Base-by-base conservation (phyloP, 2,888 invertebrate genomes). In the Cerceris ruficornis region DNA sequence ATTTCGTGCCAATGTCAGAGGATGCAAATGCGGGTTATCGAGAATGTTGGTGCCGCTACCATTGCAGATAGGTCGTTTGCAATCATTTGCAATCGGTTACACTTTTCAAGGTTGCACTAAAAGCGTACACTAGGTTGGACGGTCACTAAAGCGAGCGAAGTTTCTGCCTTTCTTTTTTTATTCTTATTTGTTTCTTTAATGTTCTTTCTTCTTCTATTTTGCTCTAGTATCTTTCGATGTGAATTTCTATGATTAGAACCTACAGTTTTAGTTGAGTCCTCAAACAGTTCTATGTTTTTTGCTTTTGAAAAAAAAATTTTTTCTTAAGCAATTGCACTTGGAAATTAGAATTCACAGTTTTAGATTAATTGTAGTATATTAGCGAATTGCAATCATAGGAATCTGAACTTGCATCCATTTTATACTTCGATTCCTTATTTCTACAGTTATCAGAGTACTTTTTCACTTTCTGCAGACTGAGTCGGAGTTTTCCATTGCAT, bases 11-110 rank as follows among this genome's bases (percentile, higher is more conserved):
- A 75, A 73, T 72, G 70, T 55, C 68, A 46, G 7, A 9, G n/a
- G 61, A 80, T 77, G 70, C 43, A 81, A 77, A 80, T 59, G 14
- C 49, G 66, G 69, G 61, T 77, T 74, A 64, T 65, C 69, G 65
- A 57, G 55, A 11, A 39, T n/a, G 57, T 41, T 52, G 28, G 7
- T 7, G 13, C 57, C 72, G 74, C 49, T 64, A 74, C 72, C 59
- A 75, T 75, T 69, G 59, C 54, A 66, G 58, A 80, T 65, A 15
- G 46, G 43, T 62, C 41, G 49, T 15, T 43, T 28, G 49, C 14
- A 41, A 54, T 67, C 6, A 39, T 9, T 41, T 15, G 49, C 7
- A 28, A 28, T 2, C 28, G 4, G 8, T 39, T 17, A 17, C 50
- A 62, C 39, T 17, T 17, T 49, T 49, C n/a, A 65, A 54, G 65